These are phyloP conservation scores for Sceloporus tristichus DNA, from an alignment of 2,113 vertebrate genomes.

Conservation along the genomic window DNA sequence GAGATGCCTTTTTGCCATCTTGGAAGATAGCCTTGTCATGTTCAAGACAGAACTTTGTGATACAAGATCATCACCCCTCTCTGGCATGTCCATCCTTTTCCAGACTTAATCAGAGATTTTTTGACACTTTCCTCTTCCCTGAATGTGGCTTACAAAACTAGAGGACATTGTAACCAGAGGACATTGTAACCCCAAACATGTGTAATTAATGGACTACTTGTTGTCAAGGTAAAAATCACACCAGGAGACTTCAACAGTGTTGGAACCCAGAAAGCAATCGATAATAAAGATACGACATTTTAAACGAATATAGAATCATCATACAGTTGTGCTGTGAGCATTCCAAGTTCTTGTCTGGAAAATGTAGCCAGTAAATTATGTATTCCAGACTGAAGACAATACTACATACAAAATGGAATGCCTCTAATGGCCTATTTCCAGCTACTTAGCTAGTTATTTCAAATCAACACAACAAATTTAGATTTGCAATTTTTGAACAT, in stretches of 20 bases:
- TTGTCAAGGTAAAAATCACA: not conserved
- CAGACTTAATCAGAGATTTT: not conserved
- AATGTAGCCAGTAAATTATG: not conserved
- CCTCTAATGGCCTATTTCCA: not conserved
- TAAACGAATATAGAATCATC: not conserved
- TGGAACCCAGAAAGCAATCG: not conserved
- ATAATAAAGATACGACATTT: not conserved
- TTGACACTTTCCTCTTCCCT: too few relatives aligned
- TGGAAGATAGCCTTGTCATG: not conserved
- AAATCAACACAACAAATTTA: not conserved
- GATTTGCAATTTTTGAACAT: not conserved
- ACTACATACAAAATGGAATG: not conserved
- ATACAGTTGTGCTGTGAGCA: not conserved
- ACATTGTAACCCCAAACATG: not conserved
- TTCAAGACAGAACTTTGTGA: not conserved
- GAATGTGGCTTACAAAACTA: not conserved
- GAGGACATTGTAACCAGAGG: too few relatives aligned
- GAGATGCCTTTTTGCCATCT: not conserved
- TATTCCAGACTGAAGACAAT: slow-evolving; percentile 12
- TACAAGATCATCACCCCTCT: not conserved
- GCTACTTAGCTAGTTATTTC: not conserved
- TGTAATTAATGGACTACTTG: not conserved
- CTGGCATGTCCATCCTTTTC: not conserved
- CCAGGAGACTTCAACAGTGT: not conserved
- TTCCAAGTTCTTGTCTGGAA: not conserved